A percentile compares a stretch with the other conserved stretches of the same genome.
Evolutionary conservation across 2,113 vertebrate species (phyloP).

Genomic region (Ondatra zibethicus): DNA sequence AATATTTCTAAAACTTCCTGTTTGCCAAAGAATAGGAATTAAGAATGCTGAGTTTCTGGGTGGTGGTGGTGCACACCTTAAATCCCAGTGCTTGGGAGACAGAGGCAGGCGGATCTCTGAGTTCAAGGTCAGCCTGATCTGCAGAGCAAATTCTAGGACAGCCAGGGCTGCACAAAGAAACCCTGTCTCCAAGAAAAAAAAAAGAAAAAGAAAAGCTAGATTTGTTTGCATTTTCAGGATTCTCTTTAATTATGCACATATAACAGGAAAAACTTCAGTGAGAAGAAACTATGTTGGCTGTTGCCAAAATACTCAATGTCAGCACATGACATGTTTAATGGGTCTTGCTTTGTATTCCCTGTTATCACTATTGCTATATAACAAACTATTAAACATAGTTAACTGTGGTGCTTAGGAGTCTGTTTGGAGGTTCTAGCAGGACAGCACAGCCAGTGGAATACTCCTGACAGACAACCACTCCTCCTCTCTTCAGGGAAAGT

Average conservation of each 20-base stretch:
- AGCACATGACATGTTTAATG: neutral
- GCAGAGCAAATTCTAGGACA: neutral
- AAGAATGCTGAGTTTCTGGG: neutral
- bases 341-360: neutral
- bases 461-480: neutral
- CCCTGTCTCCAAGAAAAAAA: neutral
- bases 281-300: neutral
- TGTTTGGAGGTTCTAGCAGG: neutral
- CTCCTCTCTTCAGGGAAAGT: neutral
- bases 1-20: constrained; percentile 40
- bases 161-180: neutral
- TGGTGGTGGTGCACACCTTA: neutral
- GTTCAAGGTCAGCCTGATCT: neutral
- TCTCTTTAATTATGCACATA: constrained; percentile 14
- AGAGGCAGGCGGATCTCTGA: neutral
- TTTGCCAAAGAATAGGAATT: neutral
- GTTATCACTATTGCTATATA: neutral
- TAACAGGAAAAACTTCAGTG: neutral
- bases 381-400: neutral
- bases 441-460: neutral
- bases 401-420: neutral
- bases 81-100: neutral
- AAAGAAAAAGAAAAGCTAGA: neutral
- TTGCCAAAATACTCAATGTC: neutral
- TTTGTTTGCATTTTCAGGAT: neutral